Evolutionary conservation across 1,140 invertebrate genomes (phyloP).

Genomic region (Campoletis sonorensis): DNA sequence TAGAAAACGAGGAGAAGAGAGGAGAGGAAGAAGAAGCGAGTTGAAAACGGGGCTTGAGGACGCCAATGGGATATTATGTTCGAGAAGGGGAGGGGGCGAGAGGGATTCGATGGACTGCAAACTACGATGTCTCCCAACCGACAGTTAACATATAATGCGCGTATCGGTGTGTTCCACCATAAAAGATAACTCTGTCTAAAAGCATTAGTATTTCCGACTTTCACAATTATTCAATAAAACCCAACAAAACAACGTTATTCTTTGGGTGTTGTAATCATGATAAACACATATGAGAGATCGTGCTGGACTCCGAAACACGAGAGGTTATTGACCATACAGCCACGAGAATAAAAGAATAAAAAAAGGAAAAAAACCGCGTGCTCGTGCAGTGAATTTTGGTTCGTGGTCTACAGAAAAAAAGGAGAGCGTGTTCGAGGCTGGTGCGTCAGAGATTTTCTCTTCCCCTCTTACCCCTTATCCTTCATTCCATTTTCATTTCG

Average conservation of each 20-base stretch:
- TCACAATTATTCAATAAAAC: no score
- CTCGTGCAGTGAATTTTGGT: background rate
- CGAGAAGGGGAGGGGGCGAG: background rate
- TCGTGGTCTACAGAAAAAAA: background rate
- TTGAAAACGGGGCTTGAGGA: background rate
- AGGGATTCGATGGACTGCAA: background rate
- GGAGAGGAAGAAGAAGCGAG: background rate
- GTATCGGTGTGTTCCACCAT: conserved; percentile 2
- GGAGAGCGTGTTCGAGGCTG: background rate
- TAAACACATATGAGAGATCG: no score
- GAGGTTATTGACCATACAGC: background rate
- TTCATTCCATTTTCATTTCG: background rate
- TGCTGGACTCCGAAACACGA: no score
- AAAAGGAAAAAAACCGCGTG: background rate
- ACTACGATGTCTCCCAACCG: background rate
- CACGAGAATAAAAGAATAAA: background rate
- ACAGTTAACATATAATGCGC: conserved; percentile 1
- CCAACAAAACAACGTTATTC: no score
- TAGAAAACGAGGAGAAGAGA: background rate
- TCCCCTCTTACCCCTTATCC: background rate
- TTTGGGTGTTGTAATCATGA: no score
- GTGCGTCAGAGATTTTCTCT: conserved; percentile 3
- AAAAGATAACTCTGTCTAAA: background rate
- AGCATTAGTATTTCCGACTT: no score
- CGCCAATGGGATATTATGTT: background rate